Evolutionary conservation across 2,888 invertebrate genomes (phyloP), one percentile per base, ranked within the genome.

Genomic region (Carpatolechia fugitivella): DNA sequence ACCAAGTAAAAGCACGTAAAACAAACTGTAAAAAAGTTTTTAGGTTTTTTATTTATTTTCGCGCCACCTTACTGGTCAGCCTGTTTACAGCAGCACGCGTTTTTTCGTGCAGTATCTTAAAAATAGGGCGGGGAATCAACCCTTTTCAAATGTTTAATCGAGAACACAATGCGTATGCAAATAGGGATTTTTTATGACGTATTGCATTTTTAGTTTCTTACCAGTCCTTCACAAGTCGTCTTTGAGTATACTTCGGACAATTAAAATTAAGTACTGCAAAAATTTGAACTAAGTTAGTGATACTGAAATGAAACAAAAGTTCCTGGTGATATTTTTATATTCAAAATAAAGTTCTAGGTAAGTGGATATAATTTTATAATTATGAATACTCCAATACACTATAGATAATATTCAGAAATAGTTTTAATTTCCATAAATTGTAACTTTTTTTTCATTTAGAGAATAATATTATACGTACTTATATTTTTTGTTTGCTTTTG

Each of bases 131-230:
- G 82, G 67, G 76, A 73, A 68, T 68, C 61, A 65, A 71, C 80
- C 83, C 80, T 70, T 78, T 68, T 60, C 52, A 55, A 61, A 62
- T 46, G 56, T 65, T 65, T 70, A 66, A 74, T 72, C 66, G 64
- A 72, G 61, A 60, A 79, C 72, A 81, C 74, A 82, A 82, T 76
- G 68, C 57, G 67, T 78, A 82, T 80, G 80, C 77, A 84, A 79
- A 81, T 69, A 64, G 62, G 66, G 57, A n/a, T n/a, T n/a, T n/a
- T n/a, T 71, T 63, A 70, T 72, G 63, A 74, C 68, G 69, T 62
- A 70, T 61, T 68, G 60, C 65, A 65, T 69, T 61, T 69, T 70
- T 64, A 65, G 60, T 71, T 65, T 56, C 59, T 61, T 71, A 72
- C 81, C 81, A 88, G 87, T 89, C 65, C 65, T 66, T 72, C 62